These are phyloP conservation scores for Channa maculata DNA, from an alignment of 2,113 vertebrate genomes.

Conservation along the genomic window DNA sequence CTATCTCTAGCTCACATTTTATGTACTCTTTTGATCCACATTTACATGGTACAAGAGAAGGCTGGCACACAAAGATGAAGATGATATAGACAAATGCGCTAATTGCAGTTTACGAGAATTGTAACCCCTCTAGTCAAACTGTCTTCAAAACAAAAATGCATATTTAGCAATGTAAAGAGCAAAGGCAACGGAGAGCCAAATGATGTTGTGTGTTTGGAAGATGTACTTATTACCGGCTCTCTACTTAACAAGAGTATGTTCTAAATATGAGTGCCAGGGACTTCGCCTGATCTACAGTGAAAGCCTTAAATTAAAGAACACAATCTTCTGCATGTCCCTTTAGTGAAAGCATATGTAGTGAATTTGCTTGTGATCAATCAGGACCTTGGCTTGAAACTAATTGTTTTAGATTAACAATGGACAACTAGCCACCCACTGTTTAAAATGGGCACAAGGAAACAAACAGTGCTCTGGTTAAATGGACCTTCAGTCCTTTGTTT, in stretches of 20 bases:
- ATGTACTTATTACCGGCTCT: not conserved
- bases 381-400: constrained; percentile 32
- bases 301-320: constrained; percentile 15
- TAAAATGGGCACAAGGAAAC: constrained; percentile 44
- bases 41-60: too few relatives aligned
- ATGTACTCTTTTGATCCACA: too few relatives aligned
- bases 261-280: not conserved
- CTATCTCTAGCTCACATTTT: too few relatives aligned
- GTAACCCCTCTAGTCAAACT: not conserved
- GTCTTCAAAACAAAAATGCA: too few relatives aligned
- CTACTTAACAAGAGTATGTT: too few relatives aligned
- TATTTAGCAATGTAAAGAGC: too few relatives aligned
- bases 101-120: not conserved
- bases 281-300: not conserved
- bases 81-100: not conserved
- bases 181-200: too few relatives aligned
- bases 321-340: constrained; percentile 7
- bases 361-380: constrained; percentile 9
- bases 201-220: too few relatives aligned
- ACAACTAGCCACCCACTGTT: constrained; percentile 35
- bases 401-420: constrained; percentile 40
- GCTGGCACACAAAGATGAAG: too few relatives aligned
- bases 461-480: constrained; percentile 33
- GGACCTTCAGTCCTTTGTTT: not conserved
- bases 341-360: not conserved